A percentile compares a stretch with the other conserved stretches of the same genome.
phyloP scores from a whole-genome alignment of 2,797 vertebrate genomes.

The Enoplosus armatus region DNA sequence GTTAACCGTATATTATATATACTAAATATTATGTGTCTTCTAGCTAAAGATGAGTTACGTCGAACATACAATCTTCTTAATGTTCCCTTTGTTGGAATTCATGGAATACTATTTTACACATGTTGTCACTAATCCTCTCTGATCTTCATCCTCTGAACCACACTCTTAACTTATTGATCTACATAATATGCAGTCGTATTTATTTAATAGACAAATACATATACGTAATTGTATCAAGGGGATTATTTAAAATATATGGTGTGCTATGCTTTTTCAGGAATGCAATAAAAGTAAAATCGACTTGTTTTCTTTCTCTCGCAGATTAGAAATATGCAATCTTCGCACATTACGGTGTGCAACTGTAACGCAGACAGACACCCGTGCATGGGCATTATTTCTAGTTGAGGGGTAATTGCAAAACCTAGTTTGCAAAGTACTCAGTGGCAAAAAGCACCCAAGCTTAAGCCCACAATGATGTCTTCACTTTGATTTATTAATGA shows the following conservation, averaged over 20 bases:
- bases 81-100: not conserved
- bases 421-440: not conserved
- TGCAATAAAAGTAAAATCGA: too few relatives aligned
- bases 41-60: not conserved
- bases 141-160: constrained; percentile 5
- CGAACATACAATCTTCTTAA: not conserved
- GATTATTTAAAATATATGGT: too few relatives aligned
- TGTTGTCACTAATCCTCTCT: not conserved
- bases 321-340: too few relatives aligned
- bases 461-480: not conserved
- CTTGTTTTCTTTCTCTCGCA: too few relatives aligned
- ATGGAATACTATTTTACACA: not conserved
- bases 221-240: not conserved
- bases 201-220: not conserved
- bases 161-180: not conserved
- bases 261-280: too few relatives aligned
- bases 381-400: too few relatives aligned
- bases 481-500: not conserved
- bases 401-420: not conserved
- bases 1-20: not conserved
- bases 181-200: too few relatives aligned
- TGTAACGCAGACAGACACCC: too few relatives aligned
- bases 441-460: not conserved
- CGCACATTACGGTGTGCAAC: too few relatives aligned
- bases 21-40: not conserved